Percentiles rank a stretch among this genome's conserved stretches.
These are phyloP conservation scores for Gallirallus australis DNA, from an alignment of 2,797 vertebrate species.

Conservation along the genomic window DNA sequence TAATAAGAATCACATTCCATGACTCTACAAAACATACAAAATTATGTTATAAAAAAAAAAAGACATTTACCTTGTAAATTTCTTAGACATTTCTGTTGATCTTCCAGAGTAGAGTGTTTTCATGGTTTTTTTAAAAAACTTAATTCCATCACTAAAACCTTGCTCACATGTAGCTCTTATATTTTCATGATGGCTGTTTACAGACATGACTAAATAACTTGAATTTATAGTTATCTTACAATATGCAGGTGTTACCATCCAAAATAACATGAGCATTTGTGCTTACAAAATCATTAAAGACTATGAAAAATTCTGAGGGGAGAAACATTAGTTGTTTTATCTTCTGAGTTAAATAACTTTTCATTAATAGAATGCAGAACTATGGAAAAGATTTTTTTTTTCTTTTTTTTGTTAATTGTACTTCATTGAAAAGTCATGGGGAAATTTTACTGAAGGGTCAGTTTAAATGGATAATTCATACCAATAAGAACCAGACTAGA, in stretches of 20 bases:
- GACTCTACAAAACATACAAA: not conserved
- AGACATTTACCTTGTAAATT: not conserved
- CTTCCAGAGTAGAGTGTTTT: not conserved
- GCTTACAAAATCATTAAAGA: not conserved
- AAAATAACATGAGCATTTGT: not conserved
- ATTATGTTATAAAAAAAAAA: not conserved
- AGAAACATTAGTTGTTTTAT: not conserved
- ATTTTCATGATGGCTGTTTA: not conserved
- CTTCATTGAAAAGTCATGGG: not conserved
- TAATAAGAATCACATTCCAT: not conserved
- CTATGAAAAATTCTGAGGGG: not conserved
- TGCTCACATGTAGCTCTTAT: not conserved
- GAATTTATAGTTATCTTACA: not conserved
- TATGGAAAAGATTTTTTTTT: not conserved
- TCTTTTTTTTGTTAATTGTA: not conserved
- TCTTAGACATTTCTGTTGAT: not conserved
- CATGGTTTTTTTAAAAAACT: not conserved
- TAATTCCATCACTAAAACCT: not conserved
- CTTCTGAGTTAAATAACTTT: not conserved
- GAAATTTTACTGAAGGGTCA: not conserved
- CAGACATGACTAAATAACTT: not conserved
- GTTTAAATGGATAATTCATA: not conserved
- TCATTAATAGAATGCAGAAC: not conserved
- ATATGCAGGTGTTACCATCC: not conserved
- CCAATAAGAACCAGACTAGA: not conserved